A percentile compares a stretch with the other conserved stretches of the same genome.
These are phyloP conservation scores for Arnoldichthys spilopterus DNA, from an alignment of 2,797 vertebrate genomes.

Conservation along the genomic window DNA sequence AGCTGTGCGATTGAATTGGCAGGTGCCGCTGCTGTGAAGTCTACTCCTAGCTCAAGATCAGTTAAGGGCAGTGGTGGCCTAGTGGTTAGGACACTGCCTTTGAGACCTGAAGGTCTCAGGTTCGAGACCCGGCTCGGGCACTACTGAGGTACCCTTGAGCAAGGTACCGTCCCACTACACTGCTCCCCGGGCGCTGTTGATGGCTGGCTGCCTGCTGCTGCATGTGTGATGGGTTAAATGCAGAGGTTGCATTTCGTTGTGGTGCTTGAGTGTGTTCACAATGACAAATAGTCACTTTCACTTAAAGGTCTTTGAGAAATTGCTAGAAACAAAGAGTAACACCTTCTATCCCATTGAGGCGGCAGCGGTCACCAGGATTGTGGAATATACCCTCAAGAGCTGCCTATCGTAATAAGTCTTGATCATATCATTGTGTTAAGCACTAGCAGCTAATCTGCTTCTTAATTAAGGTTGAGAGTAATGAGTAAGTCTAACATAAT, in stretches of 20 bases:
- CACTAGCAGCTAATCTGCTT: constrained; percentile 19
- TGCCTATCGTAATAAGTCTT: background rate
- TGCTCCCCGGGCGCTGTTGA: too few relatives aligned
- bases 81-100: too few relatives aligned
- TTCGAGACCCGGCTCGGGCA: too few relatives aligned
- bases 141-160: too few relatives aligned
- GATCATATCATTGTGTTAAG: background rate
- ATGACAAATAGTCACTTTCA: too few relatives aligned
- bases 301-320: background rate
- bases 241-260: too few relatives aligned
- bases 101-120: too few relatives aligned
- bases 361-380: background rate
- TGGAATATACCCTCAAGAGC: background rate
- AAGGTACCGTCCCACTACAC: too few relatives aligned
- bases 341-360: background rate
- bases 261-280: too few relatives aligned
- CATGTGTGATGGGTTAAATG: too few relatives aligned
- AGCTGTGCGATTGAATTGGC: constrained; percentile 2
- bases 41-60: background rate
- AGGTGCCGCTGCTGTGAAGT: background rate
- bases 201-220: too few relatives aligned
- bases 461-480: constrained; percentile 22
- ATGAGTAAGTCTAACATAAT: constrained; percentile 13
- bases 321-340: background rate
- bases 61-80: too few relatives aligned